Evolutionary conservation across 1,140 invertebrate species (phyloP), one percentile per base, ranked within the genome.

Genomic region (Meloidogyne chitwoodi): DNA sequence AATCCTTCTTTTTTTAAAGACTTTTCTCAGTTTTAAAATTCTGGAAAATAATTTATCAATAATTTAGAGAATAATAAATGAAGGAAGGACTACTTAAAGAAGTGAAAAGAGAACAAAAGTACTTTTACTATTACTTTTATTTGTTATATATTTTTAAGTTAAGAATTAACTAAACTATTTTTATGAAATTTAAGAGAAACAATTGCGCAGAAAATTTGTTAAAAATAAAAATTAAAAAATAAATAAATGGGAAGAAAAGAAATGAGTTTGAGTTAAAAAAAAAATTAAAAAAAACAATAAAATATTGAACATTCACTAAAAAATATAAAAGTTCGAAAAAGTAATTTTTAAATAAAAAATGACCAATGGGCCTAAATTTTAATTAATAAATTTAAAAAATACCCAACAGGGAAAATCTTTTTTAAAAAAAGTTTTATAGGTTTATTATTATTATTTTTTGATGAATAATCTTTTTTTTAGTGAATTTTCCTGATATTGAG

Each of bases 11-110:
- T 68, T 68, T 48, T 68, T 26, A 31, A 22, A 3, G 12, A 11
- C 2, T 26, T 27, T 48, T 70, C 68, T 19, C 24, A 27, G n/a
- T 70, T 70, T 70, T 44, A 70, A 44, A 70, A 44, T 70, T 70
- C 68, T 61, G 68, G 68, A 44, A 19, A 56, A 56, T 56, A n/a
- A n/a, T n/a, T n/a, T n/a, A n/a, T 56, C 19, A 61, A 34, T 26
- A 10, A 16, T 27, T 44, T 19, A 41, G 16, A 29, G 27, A 5
- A 22, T 29, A n/a, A 8, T n/a, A 70, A 22, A 16, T 24, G 27
- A 29, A 61, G 19, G 34, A 61, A 11, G 5, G 44, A 34, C 27
- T 70, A 41, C 38, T 69, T 34, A 61, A 70, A 70, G 68, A 38
- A 70, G 41, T 56, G 61, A 70, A 44, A 38, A 70, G 34, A 41